Evolutionary conservation across 2,888 invertebrate species (phyloP).

Genomic region (Leptopilina syphax): DNA sequence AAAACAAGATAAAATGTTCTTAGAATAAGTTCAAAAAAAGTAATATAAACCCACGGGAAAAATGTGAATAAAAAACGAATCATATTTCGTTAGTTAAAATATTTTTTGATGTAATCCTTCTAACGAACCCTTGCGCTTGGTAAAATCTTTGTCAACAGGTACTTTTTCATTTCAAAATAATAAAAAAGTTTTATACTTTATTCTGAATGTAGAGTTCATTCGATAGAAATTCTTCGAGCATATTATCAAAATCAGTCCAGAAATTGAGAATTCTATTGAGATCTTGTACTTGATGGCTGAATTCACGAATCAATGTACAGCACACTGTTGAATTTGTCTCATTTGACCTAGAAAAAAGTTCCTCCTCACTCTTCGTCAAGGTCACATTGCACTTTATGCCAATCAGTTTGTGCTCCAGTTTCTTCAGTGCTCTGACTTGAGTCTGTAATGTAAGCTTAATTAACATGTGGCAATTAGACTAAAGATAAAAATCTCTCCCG

Average conservation of each 20-base stretch:
- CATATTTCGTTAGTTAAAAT: too few species aligned
- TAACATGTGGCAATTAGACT: background rate
- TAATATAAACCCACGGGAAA: background rate
- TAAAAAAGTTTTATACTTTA: background rate
- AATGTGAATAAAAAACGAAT: background rate
- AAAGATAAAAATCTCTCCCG: background rate
- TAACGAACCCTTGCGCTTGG: too few species aligned
- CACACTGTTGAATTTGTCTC: background rate
- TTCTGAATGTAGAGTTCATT: background rate
- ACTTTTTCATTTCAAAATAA: too few species aligned
- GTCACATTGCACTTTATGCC: slow-evolving; percentile 1
- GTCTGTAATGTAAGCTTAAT: slow-evolving; percentile 4
- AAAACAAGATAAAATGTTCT: background rate
- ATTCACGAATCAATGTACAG: slow-evolving; percentile 6
- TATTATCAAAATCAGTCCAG: background rate
- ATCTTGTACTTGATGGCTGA: background rate
- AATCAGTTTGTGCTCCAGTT: slow-evolving; percentile 3
- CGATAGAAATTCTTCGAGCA: background rate
- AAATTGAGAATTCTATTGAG: slow-evolving; percentile 5
- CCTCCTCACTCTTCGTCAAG: slow-evolving; percentile 13
- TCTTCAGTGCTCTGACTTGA: slow-evolving; percentile 4
- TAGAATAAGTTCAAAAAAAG: too few species aligned
- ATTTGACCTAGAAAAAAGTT: slow-evolving; percentile 12
- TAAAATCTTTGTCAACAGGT: too few species aligned
- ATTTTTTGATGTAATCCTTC: too few species aligned